Evolutionary conservation across 2,888 invertebrate species (phyloP).

Genomic region (Hydraecia micacea): DNA sequence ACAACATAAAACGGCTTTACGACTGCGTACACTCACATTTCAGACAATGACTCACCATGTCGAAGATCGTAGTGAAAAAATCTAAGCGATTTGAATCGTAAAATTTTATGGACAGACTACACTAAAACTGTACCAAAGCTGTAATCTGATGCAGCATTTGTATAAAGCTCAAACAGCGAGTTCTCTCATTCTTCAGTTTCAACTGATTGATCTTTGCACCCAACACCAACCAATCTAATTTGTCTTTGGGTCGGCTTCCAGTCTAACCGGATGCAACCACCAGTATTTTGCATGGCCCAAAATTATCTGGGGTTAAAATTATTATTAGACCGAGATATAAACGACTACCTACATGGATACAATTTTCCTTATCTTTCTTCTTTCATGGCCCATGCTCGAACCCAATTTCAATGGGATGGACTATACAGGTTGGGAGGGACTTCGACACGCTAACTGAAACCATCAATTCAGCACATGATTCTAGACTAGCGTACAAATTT

Average conservation of each 20-base stretch:
- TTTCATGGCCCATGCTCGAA: background rate
- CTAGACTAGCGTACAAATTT: too few relatives aligned
- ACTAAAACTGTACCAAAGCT: background rate
- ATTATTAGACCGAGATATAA: background rate
- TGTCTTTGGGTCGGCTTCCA: background rate
- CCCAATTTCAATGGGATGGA: background rate
- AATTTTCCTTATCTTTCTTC: background rate
- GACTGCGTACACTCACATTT: constrained; percentile 18
- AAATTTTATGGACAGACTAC: constrained; percentile 4
- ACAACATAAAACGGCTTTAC: constrained; percentile 42
- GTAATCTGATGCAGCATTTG: background rate
- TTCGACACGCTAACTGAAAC: too few relatives aligned
- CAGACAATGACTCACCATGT: constrained; percentile 32
- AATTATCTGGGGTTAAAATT: background rate
- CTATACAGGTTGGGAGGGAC: too few relatives aligned
- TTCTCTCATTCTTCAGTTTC: background rate
- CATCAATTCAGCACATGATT: too few relatives aligned
- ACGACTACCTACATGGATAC: background rate
- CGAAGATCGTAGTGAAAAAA: constrained; percentile 18
- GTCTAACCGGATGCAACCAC: background rate
- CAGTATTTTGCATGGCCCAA: background rate
- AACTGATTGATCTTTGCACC: background rate
- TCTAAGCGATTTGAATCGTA: constrained; percentile 20
- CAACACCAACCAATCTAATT: background rate
- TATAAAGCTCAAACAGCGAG: background rate